These are phyloP conservation scores for Phalera bucephala DNA, from an alignment of 2,888 invertebrate genomes.

Conservation along the genomic window DNA sequence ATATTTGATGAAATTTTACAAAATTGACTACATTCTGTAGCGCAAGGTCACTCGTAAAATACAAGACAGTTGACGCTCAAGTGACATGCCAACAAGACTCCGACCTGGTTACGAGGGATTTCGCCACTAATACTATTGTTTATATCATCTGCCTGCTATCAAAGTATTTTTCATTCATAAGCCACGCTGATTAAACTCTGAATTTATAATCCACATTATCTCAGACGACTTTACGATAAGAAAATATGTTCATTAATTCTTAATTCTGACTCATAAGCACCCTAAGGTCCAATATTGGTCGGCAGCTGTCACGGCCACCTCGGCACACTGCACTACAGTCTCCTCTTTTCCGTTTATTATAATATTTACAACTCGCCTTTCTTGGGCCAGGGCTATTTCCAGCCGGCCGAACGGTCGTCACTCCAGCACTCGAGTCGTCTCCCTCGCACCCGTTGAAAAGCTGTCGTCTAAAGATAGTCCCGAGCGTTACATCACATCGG, in stretches of 20 bases:
- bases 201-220: slow-evolving; percentile 33
- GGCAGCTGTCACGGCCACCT: slow-evolving; percentile 62
- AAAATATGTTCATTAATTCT: slow-evolving; percentile 14
- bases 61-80: slow-evolving; percentile 32
- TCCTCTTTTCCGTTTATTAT: slow-evolving; percentile 79
- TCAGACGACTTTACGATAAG: slow-evolving; percentile 28
- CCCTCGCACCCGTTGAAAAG: slow-evolving; percentile 52
- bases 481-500: slow-evolving; percentile 76
- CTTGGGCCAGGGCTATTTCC: slow-evolving; percentile 84
- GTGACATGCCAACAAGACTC: slow-evolving; percentile 53
- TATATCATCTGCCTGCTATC: slow-evolving; percentile 38
- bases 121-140: slow-evolving; percentile 35
- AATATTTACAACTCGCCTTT: slow-evolving; percentile 84
- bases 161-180: slow-evolving; percentile 53
- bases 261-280: slow-evolving; percentile 36
- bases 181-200: slow-evolving; percentile 33
- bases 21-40: too few relatives aligned
- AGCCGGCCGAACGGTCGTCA: slow-evolving; percentile 61
- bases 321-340: slow-evolving; percentile 82
- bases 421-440: slow-evolving; percentile 64
- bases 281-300: slow-evolving; percentile 52
- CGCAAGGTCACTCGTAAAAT: slow-evolving; percentile 32
- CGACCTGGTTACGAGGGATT: slow-evolving; percentile 42
- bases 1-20: slow-evolving; percentile 8
- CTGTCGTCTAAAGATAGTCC: slow-evolving; percentile 73